phyloP scores from a whole-genome alignment of 2,888 invertebrate species.

The Phrixothrix hirtus region DNA sequence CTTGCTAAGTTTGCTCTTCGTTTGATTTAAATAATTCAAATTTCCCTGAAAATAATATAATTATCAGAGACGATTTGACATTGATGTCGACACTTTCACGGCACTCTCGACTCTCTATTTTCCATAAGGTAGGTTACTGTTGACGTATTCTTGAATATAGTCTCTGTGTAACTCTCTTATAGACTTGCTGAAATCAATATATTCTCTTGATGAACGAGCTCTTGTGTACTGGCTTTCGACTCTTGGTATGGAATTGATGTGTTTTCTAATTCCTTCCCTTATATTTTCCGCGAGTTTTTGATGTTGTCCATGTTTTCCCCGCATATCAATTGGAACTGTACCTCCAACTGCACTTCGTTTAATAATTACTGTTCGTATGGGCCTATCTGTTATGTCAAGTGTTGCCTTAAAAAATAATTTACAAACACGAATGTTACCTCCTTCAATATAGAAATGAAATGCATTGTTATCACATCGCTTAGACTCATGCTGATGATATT shows the following conservation, averaged over 20 bases:
- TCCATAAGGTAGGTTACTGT: too few relatives aligned
- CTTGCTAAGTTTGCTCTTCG: too few relatives aligned
- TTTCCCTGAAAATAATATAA: too few relatives aligned
- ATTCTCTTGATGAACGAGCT: too few relatives aligned
- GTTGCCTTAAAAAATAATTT: slow-evolving; percentile 27
- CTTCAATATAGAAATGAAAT: slow-evolving; percentile 35
- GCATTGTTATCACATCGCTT: slow-evolving; percentile 35
- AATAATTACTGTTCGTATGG: slow-evolving; percentile 20
- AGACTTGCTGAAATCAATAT: too few relatives aligned
- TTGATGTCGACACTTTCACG: too few relatives aligned
- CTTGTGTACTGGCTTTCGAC: slow-evolving; percentile 43
- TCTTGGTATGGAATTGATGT: slow-evolving; percentile 39
- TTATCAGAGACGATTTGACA: too few relatives aligned
- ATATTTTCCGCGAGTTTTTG: slow-evolving; percentile 29
- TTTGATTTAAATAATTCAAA: too few relatives aligned
- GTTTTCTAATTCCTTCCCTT: slow-evolving; percentile 34
- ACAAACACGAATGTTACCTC: slow-evolving; percentile 25
- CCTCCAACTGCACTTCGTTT: slow-evolving; percentile 21
- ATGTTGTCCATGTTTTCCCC: slow-evolving; percentile 40
- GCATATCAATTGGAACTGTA: slow-evolving; percentile 32
- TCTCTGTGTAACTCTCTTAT: too few relatives aligned
- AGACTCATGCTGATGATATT: slow-evolving; percentile 27
- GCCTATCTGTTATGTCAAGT: slow-evolving; percentile 23
- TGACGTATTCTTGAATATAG: too few relatives aligned
- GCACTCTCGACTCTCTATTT: too few relatives aligned